phyloP scores from a whole-genome alignment of 2,797 vertebrate genomes.

The Peromyscus aztecus region DNA sequence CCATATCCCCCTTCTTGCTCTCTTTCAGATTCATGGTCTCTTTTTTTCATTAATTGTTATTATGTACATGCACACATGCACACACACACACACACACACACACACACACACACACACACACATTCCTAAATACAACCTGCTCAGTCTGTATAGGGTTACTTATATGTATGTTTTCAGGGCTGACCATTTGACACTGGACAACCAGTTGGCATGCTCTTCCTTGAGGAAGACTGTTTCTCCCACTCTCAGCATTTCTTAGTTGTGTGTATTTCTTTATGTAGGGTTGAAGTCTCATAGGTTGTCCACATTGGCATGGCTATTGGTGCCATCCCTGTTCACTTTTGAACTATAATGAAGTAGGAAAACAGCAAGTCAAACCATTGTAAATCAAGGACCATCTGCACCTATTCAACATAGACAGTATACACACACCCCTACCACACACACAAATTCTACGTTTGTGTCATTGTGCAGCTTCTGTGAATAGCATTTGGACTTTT shows the following conservation, averaged over 20 bases:
- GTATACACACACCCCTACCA: background rate
- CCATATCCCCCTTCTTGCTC: background rate
- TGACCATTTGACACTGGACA: background rate
- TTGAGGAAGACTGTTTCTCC: background rate
- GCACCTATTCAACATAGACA: background rate
- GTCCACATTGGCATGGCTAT: background rate
- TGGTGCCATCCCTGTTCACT: background rate
- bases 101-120: background rate
- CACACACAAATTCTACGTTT: background rate
- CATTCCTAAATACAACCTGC: background rate
- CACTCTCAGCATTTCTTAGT: background rate
- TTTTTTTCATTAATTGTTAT: background rate
- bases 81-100: too few relatives aligned
- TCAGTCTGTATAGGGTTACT: background rate
- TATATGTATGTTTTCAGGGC: background rate
- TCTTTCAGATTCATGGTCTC: background rate
- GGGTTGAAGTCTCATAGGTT: background rate
- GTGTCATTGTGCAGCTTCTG: slow-evolving; percentile 6
- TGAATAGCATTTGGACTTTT: slow-evolving; percentile 16
- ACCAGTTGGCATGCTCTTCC: background rate
- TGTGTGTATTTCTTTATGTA: background rate
- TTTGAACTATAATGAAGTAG: background rate
- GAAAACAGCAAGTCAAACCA: background rate
- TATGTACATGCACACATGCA: background rate
- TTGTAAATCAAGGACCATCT: background rate